Evolutionary conservation across 2,113 vertebrate species (phyloP).

Genomic region (Ochotona curzoniae): DNA sequence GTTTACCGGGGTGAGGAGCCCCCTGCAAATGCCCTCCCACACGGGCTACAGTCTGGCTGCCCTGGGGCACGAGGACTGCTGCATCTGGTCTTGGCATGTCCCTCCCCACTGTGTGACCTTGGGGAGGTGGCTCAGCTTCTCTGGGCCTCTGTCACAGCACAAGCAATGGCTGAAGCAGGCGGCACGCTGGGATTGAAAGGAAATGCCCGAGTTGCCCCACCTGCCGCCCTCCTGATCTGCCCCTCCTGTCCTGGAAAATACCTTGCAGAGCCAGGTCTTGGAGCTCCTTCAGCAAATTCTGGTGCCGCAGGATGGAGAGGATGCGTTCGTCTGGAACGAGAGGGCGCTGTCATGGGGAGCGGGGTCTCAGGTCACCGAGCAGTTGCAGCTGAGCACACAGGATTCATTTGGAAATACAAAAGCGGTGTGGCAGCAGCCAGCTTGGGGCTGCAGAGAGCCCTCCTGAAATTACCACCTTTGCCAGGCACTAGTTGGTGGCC

Average conservation of each 20-base stretch:
- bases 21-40: not conserved
- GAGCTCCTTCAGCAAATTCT: slow-evolving; percentile 94
- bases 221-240: not conserved
- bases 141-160: not conserved
- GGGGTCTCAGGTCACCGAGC: not conserved
- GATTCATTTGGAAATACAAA: slow-evolving; percentile 20
- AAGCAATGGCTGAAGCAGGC: not conserved
- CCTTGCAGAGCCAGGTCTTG: slow-evolving; percentile 94
- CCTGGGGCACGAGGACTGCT: rapidly evolving
- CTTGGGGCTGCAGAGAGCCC: not conserved
- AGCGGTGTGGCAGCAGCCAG: not conserved
- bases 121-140: not conserved
- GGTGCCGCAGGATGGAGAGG: slow-evolving; percentile 93
- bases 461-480: not conserved
- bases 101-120: slow-evolving; percentile 13
- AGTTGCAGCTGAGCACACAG: slow-evolving; percentile 40
- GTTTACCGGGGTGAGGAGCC: not conserved
- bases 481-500: not conserved
- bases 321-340: slow-evolving; percentile 92
- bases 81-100: not conserved
- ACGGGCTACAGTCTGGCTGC: not conserved
- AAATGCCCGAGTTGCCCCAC: not conserved
- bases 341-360: not conserved
- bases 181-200: not conserved
- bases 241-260: slow-evolving; percentile 77